Evolutionary conservation across 1,140 invertebrate genomes (phyloP), one percentile per base, ranked within the genome.

Genomic region (Leptinotarsa lineolata): DNA sequence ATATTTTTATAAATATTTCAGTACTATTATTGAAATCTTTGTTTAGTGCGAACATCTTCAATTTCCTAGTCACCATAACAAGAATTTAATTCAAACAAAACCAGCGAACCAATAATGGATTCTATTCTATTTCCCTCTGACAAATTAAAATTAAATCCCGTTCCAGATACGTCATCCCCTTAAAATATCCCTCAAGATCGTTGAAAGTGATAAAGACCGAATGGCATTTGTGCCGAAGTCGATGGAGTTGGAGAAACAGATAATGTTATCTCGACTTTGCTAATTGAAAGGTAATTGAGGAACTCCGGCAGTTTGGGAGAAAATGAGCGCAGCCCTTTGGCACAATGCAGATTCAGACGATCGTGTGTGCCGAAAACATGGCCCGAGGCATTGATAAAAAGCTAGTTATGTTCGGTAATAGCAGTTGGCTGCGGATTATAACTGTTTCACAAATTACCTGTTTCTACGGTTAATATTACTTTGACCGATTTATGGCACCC

Each of bases 251-350:
- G 24, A 75, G 78, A 76, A 79, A 80, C 77, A 82, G 81, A 82
- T 82, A 81, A 77, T 73, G 80, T 79, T 82, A 82, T 83, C 82
- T 81, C 48, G 70, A 71, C 54, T 77, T 76, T 76, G 74, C 79
- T 83, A 83, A 83, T 83, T 83, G 82, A 83, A 83, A 83, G 80
- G 77, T 83, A 83, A 83, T 83, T 82, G 82, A 74, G 76, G 78
- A 81, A 82, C 77, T 79, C 74, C 61, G 65, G 81, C 78, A 81
- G 77, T 83, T 82, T 78, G 74, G 72, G 48, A 77, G 66, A 73
- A 74, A 75, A 81, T 75, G 74, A 79, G 75, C 74, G 54, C 70
- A 66, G 67, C 75, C 80, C 77, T 63, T 48, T 72, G 79, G 80
- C 75, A 72, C 80, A 81, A 83, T 81, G 74, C 78, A 83, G 80